A percentile compares a stretch with the other conserved stretches of the same genome.
These are phyloP conservation scores for Phasianus colchicus DNA, from an alignment of 2,113 vertebrate species.

Conservation along the genomic window DNA sequence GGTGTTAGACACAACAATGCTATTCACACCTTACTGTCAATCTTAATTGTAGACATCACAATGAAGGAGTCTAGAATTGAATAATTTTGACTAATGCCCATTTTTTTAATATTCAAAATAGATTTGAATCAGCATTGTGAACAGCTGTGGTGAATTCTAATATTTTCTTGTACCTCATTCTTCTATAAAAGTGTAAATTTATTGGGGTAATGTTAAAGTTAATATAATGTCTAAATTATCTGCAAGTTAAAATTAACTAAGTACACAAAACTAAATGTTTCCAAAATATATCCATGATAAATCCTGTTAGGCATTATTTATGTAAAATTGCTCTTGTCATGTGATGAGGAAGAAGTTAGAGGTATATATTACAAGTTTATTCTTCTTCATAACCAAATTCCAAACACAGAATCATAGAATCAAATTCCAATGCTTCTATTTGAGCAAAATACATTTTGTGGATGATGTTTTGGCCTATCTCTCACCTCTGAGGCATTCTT, in stretches of 20 bases:
- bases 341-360: neutral
- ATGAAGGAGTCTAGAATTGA: neutral
- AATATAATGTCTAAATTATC: neutral
- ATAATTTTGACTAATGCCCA: neutral
- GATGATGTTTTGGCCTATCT: neutral
- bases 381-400: neutral
- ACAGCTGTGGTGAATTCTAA: neutral
- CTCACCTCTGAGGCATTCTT: fast-evolving
- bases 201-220: neutral
- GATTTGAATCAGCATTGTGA: neutral
- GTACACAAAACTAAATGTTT: neutral
- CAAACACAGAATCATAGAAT: neutral
- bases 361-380: neutral
- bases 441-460: neutral
- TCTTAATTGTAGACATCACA: neutral
- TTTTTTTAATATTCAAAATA: neutral
- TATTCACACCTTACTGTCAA: neutral
- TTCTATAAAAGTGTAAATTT: neutral
- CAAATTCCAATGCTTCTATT: neutral
- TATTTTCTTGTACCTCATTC: neutral
- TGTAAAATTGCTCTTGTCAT: neutral
- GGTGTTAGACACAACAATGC: neutral
- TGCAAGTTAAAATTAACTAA: neutral
- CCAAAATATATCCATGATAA: neutral
- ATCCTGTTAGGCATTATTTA: neutral